Percentiles rank a stretch among this genome's conserved stretches.
phyloP scores from a whole-genome alignment of 2,888 invertebrate species.

The Dioctria linearis region DNA sequence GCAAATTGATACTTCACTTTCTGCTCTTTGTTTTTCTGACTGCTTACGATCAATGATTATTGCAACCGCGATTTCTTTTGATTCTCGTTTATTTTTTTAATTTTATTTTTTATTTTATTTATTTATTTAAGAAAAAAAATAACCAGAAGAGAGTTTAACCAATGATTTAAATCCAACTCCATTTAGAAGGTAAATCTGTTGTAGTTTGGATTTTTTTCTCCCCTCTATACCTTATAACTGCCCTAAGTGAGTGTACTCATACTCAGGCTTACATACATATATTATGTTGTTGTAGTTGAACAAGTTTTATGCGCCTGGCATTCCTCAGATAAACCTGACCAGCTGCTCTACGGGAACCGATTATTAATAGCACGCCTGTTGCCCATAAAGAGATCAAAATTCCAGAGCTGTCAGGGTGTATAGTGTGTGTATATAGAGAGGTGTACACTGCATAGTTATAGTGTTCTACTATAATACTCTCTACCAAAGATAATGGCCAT shows the following conservation, averaged over 20 bases:
- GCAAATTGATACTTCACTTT: slow-evolving; percentile 48
- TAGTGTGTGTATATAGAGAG: not conserved
- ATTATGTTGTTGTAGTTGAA: not conserved
- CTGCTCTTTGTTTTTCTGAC: slow-evolving; percentile 30
- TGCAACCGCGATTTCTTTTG: slow-evolving; percentile 28
- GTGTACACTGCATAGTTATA: not conserved
- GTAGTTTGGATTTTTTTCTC: not conserved
- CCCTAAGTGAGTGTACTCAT: slow-evolving; percentile 30
- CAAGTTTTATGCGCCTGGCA: slow-evolving; percentile 22
- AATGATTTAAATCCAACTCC: slow-evolving; percentile 10
- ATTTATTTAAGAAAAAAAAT: not conserved
- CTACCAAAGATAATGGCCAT: slow-evolving; percentile 17
- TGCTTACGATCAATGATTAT: slow-evolving; percentile 32
- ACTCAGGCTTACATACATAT: not conserved
- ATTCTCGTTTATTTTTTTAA: slow-evolving; percentile 3
- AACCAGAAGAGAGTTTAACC: not conserved
- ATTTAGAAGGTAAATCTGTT: slow-evolving; percentile 22
- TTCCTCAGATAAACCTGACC: slow-evolving; percentile 45
- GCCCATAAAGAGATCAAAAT: slow-evolving; percentile 53
- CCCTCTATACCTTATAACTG: not conserved
- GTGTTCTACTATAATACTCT: not conserved
- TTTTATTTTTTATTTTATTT: not conserved
- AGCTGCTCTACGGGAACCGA: slow-evolving; percentile 48
- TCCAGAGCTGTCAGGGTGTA: slow-evolving; percentile 49
- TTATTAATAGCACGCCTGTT: slow-evolving; percentile 51